Percentiles rank a stretch among this genome's conserved stretches.
phyloP scores from a whole-genome alignment of 2,797 vertebrate genomes.

The Eulemur coronatus region DNA sequence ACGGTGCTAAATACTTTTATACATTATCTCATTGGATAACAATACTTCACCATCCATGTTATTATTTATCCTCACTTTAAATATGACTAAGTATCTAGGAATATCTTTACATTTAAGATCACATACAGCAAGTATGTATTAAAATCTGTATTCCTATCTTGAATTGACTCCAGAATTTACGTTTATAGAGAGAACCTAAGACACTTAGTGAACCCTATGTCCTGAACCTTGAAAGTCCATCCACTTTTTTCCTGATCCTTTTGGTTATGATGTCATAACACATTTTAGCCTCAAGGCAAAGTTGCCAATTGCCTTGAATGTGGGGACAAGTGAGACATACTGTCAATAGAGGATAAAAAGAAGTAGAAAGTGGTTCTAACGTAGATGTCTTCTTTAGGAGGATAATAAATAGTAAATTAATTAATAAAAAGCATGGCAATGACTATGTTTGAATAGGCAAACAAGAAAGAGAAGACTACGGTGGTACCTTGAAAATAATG shows the following conservation, averaged over 20 bases:
- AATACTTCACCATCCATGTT: neutral
- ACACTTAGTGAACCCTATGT: neutral
- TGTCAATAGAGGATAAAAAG: neutral
- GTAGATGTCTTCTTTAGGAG: neutral
- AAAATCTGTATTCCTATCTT: neutral
- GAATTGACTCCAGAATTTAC: neutral
- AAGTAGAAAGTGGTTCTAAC: neutral
- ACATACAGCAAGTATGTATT: neutral
- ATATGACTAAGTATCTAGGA: neutral
- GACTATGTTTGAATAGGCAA: neutral
- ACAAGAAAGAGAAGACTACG: neutral
- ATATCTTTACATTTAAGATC: neutral
- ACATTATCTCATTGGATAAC: neutral
- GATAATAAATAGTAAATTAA: neutral
- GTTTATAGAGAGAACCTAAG: neutral
- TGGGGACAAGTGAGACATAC: neutral
- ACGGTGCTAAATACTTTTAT: neutral
- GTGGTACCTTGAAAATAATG: neutral
- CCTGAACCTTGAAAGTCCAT: neutral
- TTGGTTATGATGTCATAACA: neutral
- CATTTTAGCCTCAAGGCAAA: neutral
- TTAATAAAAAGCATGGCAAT: neutral
- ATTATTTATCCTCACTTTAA: neutral
- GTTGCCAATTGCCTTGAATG: neutral
- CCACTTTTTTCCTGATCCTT: neutral